Conservation (phyloP, 1,140 invertebrate species). For the Amphibalanus amphitrite region DNA sequence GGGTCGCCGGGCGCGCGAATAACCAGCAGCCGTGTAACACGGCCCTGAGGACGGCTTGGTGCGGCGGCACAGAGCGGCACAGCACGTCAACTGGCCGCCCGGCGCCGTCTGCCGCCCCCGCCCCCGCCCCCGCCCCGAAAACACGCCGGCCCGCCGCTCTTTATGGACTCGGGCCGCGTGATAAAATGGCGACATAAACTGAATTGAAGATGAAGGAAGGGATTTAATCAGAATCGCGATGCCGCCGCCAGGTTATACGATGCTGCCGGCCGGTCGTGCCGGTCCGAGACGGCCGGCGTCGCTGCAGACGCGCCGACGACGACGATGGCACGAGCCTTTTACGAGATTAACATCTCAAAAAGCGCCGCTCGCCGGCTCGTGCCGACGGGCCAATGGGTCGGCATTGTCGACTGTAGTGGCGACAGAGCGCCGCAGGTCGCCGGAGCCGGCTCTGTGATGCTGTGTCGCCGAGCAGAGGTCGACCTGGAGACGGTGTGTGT, state of each 20-base stretch:
- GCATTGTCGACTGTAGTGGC: neutral
- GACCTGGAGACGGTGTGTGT: no score
- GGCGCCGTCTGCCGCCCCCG: no score
- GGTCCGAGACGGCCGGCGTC: neutral
- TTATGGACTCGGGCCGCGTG: neutral
- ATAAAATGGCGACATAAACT: slow-evolving; percentile 2
- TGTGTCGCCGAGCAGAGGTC: no score
- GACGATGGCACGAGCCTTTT: neutral
- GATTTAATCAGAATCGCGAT: slow-evolving; percentile 1
- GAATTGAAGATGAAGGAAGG: slow-evolving; percentile 1
- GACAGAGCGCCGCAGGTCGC: neutral
- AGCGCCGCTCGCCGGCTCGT: neutral
- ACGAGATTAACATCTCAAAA: slow-evolving; percentile 1
- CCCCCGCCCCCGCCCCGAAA: no score
- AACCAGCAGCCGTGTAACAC: neutral
- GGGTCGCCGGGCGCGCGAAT: neutral
- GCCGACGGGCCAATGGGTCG: neutral
- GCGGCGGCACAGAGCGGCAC: neutral
- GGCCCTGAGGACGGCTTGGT: neutral
- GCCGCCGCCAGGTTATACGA: neutral
- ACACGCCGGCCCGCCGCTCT: neutral
- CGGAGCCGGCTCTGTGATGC: no score
- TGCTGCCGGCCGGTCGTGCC: neutral
- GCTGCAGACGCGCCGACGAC: no score
- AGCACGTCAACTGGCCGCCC: neutral